phyloP scores from a whole-genome alignment of 2,113 vertebrate genomes.

The Onychorhynchus coronatus region DNA sequence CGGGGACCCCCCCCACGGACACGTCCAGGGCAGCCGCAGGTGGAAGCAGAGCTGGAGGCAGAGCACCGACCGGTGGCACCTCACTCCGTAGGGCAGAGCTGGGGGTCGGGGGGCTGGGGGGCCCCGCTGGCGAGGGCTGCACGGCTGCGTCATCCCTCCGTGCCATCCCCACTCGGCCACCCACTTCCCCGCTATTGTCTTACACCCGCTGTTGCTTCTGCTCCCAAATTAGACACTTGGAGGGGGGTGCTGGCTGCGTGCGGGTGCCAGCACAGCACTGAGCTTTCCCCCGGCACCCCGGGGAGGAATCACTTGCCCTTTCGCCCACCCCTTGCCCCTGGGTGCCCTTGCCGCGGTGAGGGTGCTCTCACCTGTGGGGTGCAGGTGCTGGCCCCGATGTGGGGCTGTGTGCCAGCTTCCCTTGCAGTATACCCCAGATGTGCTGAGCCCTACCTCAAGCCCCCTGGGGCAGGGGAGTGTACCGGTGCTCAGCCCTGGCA shows the following conservation, averaged over 20 bases:
- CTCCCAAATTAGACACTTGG: slow-evolving; percentile 18
- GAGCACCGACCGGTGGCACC: neutral
- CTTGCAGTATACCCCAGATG: neutral
- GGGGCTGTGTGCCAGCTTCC: neutral
- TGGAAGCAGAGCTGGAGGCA: neutral
- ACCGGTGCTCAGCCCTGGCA: neutral
- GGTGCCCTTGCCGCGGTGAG: rapidly evolving
- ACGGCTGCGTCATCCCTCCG: slow-evolving; percentile 41
- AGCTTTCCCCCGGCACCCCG: neutral
- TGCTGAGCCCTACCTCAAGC: rapidly evolving
- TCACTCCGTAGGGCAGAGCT: neutral
- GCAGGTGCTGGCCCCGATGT: neutral
- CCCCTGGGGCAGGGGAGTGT: neutral
- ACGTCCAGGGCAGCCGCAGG: neutral
- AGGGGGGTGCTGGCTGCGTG: neutral
- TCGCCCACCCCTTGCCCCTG: neutral
- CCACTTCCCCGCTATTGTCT: slow-evolving; percentile 51
- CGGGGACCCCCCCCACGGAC: neutral
- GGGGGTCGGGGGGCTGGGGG: neutral
- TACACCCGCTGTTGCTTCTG: slow-evolving; percentile 51
- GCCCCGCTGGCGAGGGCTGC: neutral
- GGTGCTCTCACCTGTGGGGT: neutral
- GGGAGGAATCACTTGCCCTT: neutral
- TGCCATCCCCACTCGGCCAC: slow-evolving; percentile 40
- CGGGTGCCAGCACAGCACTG: neutral